Base-by-base conservation (phyloP, 2,888 invertebrate genomes). In the Caenorhabditis sp. region DNA sequence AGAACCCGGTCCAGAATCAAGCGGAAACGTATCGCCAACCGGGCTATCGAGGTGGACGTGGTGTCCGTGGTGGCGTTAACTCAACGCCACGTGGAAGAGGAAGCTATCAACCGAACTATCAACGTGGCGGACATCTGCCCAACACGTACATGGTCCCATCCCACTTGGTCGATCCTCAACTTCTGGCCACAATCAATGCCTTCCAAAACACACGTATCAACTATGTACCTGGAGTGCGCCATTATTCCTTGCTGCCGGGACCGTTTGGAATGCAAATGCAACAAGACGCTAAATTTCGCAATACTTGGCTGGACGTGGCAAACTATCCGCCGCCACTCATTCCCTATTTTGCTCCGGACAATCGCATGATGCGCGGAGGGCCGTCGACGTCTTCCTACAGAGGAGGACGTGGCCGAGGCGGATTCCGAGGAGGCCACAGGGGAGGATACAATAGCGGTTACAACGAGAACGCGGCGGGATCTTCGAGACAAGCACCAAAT, bases 241-340 rank as follows among this genome's bases (percentile, higher is more conserved):
- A 32, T 8, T n/a, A n/a, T n/a, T n/a, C n/a, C n/a, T n/a, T n/a
- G n/a, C 41, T 76, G 0, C 76, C 76, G 2, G 70, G 70, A 41
- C 70, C 75, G 22, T 70, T 70, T 32, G 76, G 76, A 9, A 48
- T 70, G 50, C 53, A n/a, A 17, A 17, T 75, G 15, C 56, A 48
- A 4, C 82, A 82, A 26, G 79, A 82, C 30, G 70, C 61, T 13
- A 71, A 77, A 22, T 83, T 83, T 65, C 79, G 78, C 9, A 81
- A 81, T 43, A 83, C 83, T n/a, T 83, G 83, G 83, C 70, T 83
- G n/a, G 83, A 83, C 48, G 79, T 78, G 11, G 27, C 53, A 5
- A 59, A 15, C 15, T 62, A 20, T 37, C 76, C 76, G 3, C 22
- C 35, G 35, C 9, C n/a, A n/a, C n/a, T n/a, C n/a, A n/a, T n/a